These are phyloP conservation scores for Cremastobaeus sp. DNA, from an alignment of 2,888 invertebrate species.

Conservation along the genomic window DNA sequence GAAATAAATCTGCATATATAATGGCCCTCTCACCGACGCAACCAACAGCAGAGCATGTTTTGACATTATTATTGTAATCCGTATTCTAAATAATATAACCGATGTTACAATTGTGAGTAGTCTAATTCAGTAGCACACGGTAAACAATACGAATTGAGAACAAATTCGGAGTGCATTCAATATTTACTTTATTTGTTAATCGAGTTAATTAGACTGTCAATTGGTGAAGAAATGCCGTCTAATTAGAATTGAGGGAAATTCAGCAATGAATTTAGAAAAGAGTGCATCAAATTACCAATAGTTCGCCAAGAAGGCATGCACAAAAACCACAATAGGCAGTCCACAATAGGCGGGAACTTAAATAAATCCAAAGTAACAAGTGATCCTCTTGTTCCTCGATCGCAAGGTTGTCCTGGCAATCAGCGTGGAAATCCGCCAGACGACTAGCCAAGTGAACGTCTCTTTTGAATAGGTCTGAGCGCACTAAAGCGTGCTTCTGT, in stretches of 20 bases:
- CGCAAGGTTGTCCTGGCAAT: constrained; percentile 35
- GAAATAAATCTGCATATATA: too few relatives aligned
- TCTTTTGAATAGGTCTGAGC: constrained; percentile 47
- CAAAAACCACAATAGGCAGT: constrained; percentile 22
- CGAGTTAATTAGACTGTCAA: background rate
- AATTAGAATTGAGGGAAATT: background rate
- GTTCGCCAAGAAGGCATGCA: constrained; percentile 43
- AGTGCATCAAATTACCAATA: constrained; percentile 38
- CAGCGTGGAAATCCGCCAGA: constrained; percentile 37
- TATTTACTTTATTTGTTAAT: too few relatives aligned
- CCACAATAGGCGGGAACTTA: constrained; percentile 33
- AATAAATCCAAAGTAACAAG: constrained; percentile 53
- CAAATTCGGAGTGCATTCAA: too few relatives aligned
- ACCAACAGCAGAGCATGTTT: too few relatives aligned
- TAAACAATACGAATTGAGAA: too few relatives aligned
- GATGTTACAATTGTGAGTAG: too few relatives aligned
- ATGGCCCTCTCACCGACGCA: too few relatives aligned
- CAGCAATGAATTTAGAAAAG: background rate
- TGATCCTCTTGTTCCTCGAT: constrained; percentile 45
- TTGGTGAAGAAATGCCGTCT: background rate
- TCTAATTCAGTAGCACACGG: too few relatives aligned
- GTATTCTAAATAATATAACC: too few relatives aligned
- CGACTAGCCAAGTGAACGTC: constrained; percentile 40
- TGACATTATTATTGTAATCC: too few relatives aligned
- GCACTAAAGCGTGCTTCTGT: constrained; percentile 37